phyloP scores from a whole-genome alignment of 2,888 invertebrate species.

The Megamerina dolium region DNA sequence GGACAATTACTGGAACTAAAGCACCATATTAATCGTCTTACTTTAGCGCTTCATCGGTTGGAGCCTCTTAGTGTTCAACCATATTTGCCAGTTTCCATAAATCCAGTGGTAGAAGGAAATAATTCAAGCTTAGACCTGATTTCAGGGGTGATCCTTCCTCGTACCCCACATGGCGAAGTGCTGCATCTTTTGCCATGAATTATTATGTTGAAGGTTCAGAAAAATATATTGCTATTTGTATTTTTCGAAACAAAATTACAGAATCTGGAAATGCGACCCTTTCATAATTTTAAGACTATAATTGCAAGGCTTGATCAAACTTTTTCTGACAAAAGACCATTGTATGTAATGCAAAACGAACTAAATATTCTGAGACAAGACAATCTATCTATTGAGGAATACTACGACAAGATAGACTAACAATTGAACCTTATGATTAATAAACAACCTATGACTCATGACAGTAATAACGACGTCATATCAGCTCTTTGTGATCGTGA shows the following conservation, averaged over 20 bases:
- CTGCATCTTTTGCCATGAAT: slow-evolving; percentile 5
- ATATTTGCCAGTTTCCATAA: slow-evolving; percentile 9
- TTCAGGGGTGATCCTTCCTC: slow-evolving; percentile 1
- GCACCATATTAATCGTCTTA: slow-evolving; percentile 4
- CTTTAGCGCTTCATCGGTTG: slow-evolving; percentile 8
- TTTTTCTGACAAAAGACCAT: slow-evolving; percentile 12
- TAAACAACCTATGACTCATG: slow-evolving; percentile 13
- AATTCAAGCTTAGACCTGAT: slow-evolving; percentile 8
- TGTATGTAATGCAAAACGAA: slow-evolving; percentile 16
- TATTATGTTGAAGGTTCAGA: slow-evolving; percentile 8
- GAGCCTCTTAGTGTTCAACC: slow-evolving; percentile 6
- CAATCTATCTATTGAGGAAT: slow-evolving; percentile 13
- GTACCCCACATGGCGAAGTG: slow-evolving; percentile 9
- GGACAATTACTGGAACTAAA: no score
- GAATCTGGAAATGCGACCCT: slow-evolving; percentile 6
- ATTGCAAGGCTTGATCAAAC: slow-evolving; percentile 13
- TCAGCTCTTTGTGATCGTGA: slow-evolving; percentile 7
- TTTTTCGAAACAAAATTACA: slow-evolving; percentile 8
- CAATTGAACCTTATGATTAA: slow-evolving; percentile 11
- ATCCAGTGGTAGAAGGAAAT: slow-evolving; percentile 4
- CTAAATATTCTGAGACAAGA: slow-evolving; percentile 18
- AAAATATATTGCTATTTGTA: slow-evolving; percentile 5
- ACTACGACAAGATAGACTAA: slow-evolving; percentile 14
- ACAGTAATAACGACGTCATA: slow-evolving; percentile 4
- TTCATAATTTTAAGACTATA: slow-evolving; percentile 10